A percentile compares a stretch with the other conserved stretches of the same genome.
These are phyloP conservation scores for Diogma glabrata DNA, from an alignment of 2,888 invertebrate genomes.

Conservation along the genomic window DNA sequence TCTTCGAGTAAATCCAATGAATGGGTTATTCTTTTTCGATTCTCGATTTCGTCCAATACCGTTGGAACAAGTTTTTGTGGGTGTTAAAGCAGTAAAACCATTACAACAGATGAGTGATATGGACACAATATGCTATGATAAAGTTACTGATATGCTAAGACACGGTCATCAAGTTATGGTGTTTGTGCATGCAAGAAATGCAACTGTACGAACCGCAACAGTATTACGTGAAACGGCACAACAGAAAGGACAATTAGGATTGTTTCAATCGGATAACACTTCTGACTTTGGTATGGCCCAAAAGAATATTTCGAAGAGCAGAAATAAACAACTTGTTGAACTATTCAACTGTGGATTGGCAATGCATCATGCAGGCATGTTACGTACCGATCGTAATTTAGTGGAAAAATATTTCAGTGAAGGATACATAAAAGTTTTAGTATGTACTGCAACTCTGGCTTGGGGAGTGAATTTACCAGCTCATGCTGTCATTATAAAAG, in stretches of 20 bases:
- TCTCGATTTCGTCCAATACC: constrained; percentile 92
- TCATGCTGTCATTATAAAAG: constrained; percentile 72
- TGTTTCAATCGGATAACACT: constrained; percentile 56
- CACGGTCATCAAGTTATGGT: constrained; percentile 94
- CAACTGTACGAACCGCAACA: constrained; percentile 82
- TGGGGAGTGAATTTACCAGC: constrained; percentile 99
- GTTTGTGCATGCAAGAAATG: constrained; percentile 96
- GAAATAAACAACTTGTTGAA: constrained; percentile 72
- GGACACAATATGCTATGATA: constrained; percentile 89
- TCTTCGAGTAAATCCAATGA: constrained; percentile 81
- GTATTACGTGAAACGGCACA: constrained; percentile 71
- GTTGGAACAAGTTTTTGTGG: constrained; percentile 80
- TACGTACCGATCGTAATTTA: constrained; percentile 73
- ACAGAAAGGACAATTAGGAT: constrained; percentile 55
- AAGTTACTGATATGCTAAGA: constrained; percentile 73
- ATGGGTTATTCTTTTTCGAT: constrained; percentile 90
- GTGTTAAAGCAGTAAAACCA: constrained; percentile 57
- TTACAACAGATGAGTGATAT: constrained; percentile 58
- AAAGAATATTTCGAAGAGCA: constrained; percentile 56
- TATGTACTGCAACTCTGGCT: constrained; percentile 95
- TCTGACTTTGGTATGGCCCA: constrained; percentile 53
- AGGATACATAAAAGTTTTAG: constrained; percentile 77
- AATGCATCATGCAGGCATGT: constrained; percentile 94
- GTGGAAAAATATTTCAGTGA: constrained; percentile 85
- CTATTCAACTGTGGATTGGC: constrained; percentile 80